Percentiles rank a stretch among this genome's conserved stretches.
Evolutionary conservation across 1,140 invertebrate genomes (phyloP).

Genomic region (Philopotamus ludificatus): DNA sequence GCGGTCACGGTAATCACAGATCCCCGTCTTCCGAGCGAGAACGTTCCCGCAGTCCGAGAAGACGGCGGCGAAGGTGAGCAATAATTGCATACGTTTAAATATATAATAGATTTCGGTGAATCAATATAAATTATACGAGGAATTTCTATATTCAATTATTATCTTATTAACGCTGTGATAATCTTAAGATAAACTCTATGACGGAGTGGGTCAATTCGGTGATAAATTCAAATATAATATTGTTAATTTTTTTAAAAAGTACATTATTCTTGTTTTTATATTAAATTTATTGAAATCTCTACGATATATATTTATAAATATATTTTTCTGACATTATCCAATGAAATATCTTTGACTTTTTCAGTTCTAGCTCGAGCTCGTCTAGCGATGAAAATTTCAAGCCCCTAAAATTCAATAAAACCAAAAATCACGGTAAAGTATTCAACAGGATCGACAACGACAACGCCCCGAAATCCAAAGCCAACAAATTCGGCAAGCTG

Average conservation of each 20-base stretch:
- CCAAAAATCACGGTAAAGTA: conserved; percentile 48
- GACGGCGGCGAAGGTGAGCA: conserved; percentile 43
- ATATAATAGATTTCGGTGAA: not conserved
- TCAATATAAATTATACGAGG: too few species aligned
- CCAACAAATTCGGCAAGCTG: conserved; percentile 53
- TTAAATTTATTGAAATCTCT: too few species aligned
- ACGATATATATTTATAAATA: too few species aligned
- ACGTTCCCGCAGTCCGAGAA: conserved; percentile 48
- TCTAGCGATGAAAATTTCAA: conserved; percentile 49
- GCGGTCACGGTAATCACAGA: conserved; percentile 29
- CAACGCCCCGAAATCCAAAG: conserved; percentile 51
- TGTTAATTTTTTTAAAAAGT: conserved; percentile 20
- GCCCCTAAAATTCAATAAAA: conserved; percentile 46
- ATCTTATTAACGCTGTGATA: too few species aligned
- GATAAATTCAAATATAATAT: not conserved
- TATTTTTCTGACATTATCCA: too few species aligned
- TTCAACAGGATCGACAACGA: conserved; percentile 52
- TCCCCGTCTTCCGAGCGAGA: conserved; percentile 47
- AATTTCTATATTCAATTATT: too few species aligned
- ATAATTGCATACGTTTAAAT: not conserved
- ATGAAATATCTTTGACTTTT: too few species aligned
- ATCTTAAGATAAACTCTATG: not conserved
- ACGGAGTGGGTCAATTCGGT: not conserved
- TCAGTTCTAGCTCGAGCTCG: conserved; percentile 52
- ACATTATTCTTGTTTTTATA: too few species aligned